Conservation (phyloP, 2,888 invertebrate species). For the Ashinkailepas kermadecensis region DNA sequence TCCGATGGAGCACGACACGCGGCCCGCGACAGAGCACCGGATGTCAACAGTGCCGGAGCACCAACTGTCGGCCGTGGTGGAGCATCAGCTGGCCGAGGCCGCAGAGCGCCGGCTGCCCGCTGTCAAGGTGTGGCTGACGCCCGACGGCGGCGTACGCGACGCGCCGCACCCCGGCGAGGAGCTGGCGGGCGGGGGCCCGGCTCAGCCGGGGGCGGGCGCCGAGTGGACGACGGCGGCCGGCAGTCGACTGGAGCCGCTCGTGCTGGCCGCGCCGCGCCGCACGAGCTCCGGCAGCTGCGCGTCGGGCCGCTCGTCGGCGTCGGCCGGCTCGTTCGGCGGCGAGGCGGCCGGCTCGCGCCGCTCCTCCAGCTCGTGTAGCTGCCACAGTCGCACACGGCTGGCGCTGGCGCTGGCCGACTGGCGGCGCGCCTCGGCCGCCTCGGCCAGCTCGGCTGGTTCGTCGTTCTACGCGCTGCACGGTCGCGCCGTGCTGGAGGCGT, state of each 20-base stretch:
- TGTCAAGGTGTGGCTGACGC: conserved; percentile 5
- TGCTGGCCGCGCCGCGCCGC: not conserved
- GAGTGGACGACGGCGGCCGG: not conserved
- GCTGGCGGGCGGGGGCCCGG: no score
- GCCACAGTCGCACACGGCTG: not conserved
- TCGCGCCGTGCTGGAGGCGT: no score
- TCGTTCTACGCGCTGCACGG: no score
- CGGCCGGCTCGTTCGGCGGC: not conserved
- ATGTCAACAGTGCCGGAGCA: no score
- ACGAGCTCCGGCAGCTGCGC: conserved; percentile 4
- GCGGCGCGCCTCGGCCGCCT: not conserved
- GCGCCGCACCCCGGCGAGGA: no score
- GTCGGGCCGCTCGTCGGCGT: not conserved
- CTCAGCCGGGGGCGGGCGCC: not conserved
- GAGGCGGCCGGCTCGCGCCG: not conserved
- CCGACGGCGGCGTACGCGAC: not conserved
- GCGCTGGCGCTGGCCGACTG: not conserved
- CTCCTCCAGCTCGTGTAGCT: not conserved
- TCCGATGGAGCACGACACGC: no score
- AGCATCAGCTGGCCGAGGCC: not conserved
- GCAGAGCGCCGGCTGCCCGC: not conserved
- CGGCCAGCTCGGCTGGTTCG: not conserved
- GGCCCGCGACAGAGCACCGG: no score
- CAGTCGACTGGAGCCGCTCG: not conserved
- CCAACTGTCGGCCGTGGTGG: not conserved